phyloP scores from a whole-genome alignment of 2,888 invertebrate species.

The Drosophila mimetica region DNA sequence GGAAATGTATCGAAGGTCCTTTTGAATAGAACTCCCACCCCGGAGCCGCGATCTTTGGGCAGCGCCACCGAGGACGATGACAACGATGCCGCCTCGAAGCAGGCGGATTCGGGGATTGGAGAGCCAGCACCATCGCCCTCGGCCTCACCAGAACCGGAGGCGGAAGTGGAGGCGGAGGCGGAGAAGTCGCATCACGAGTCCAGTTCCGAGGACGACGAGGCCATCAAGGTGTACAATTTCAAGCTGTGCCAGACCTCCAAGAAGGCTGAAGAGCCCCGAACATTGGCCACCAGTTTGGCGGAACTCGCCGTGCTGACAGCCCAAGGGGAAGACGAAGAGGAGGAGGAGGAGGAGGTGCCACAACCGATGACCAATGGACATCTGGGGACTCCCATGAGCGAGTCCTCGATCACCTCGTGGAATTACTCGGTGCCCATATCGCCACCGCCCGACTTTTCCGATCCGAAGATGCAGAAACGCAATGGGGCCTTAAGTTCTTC shows the following conservation, averaged over 20 bases:
- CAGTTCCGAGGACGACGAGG: slow-evolving; percentile 84
- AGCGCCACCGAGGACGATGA: slow-evolving; percentile 62
- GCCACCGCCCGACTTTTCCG: slow-evolving; percentile 83
- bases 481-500: background rate
- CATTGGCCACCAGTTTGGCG: slow-evolving; percentile 44
- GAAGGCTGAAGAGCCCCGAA: slow-evolving; percentile 39
- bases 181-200: slow-evolving; percentile 69
- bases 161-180: slow-evolving; percentile 25
- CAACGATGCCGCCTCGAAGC: slow-evolving; percentile 80
- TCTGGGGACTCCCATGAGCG: slow-evolving; percentile 50
- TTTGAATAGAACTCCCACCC: slow-evolving; percentile 81
- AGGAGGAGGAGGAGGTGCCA: slow-evolving; percentile 1
- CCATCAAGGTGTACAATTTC: slow-evolving; percentile 83
- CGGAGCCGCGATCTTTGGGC: slow-evolving; percentile 75
- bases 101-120: slow-evolving; percentile 82
- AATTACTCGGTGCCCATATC: slow-evolving; percentile 82
- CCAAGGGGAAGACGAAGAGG: slow-evolving; percentile 13
- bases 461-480: slow-evolving; percentile 49
- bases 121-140: slow-evolving; percentile 80
- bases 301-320: slow-evolving; percentile 44
- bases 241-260: slow-evolving; percentile 82
- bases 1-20: slow-evolving; percentile 81
- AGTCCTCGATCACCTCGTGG: slow-evolving; percentile 76
- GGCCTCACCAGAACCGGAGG: slow-evolving; percentile 67
- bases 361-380: slow-evolving; percentile 18